These are phyloP conservation scores for Halcyon malimbica DNA, from an alignment of 2,113 vertebrate genomes.

Conservation along the genomic window DNA sequence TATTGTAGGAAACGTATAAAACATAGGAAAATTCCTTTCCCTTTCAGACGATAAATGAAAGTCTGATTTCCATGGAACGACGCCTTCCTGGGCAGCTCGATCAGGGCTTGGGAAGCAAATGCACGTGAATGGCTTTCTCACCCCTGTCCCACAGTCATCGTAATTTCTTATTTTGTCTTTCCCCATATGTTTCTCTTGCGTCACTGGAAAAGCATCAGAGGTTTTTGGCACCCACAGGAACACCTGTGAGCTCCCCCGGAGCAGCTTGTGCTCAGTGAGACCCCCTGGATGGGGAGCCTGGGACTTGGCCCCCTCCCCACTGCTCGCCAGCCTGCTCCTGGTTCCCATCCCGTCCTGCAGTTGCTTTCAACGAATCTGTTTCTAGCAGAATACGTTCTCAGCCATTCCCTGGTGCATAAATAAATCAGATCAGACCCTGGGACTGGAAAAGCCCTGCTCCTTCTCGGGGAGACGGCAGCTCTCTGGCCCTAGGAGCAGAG, in stretches of 20 bases:
- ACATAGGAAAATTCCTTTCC: constrained; percentile 64
- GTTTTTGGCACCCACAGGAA: constrained; percentile 49
- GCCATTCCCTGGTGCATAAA: neutral
- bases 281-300: neutral
- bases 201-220: constrained; percentile 49
- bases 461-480: neutral
- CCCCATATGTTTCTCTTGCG: constrained; percentile 28
- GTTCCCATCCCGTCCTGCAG: neutral
- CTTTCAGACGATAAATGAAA: constrained; percentile 64
- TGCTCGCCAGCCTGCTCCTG: neutral
- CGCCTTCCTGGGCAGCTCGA: constrained; percentile 24
- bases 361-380: neutral
- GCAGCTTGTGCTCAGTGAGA: neutral
- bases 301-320: neutral
- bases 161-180: constrained; percentile 62
- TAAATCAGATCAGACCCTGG: neutral
- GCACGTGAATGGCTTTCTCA: constrained; percentile 42
- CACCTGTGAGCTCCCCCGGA: neutral
- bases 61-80: constrained; percentile 63
- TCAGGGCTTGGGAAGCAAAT: constrained; percentile 18
- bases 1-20: constrained; percentile 66
- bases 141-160: neutral
- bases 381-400: neutral
- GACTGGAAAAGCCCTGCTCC: neutral
- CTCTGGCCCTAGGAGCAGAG: neutral